These are phyloP conservation scores for Melinaea menophilus DNA, from an alignment of 2,888 invertebrate species.

Conservation along the genomic window DNA sequence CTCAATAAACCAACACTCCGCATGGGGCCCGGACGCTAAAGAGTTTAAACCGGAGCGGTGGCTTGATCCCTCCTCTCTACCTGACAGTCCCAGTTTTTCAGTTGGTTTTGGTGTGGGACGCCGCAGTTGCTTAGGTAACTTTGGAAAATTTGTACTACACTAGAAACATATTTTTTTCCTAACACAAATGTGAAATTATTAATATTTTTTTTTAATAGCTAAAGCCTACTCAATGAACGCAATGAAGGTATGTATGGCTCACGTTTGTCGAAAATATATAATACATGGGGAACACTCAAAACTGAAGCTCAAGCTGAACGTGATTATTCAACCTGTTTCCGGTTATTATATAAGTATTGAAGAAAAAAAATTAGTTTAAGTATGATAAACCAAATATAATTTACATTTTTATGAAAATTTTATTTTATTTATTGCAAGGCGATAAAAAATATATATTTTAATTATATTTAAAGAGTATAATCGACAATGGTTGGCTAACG, in stretches of 20 bases:
- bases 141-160: neutral
- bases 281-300: neutral
- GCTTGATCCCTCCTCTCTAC: constrained; percentile 26
- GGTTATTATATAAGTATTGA: neutral
- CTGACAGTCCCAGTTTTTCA: constrained; percentile 23
- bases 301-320: neutral
- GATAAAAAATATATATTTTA: no score
- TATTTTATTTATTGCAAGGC: no score
- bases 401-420: no score
- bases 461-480: no score
- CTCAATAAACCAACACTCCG: constrained; percentile 15
- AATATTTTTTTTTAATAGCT: neutral
- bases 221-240: constrained; percentile 36
- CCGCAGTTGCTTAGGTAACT: constrained; percentile 32
- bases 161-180: neutral
- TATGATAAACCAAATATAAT: no score
- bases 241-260: constrained; percentile 36
- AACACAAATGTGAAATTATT: no score
- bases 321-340: neutral
- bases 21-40: constrained; percentile 35
- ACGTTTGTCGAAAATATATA: constrained; percentile 27
- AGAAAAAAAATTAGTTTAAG: no score
- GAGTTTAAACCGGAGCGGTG: constrained; percentile 36
- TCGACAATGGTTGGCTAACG: no score
- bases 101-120: constrained; percentile 30